Conservation (phyloP, 2,888 invertebrate genomes). For the Nineta flava region DNA sequence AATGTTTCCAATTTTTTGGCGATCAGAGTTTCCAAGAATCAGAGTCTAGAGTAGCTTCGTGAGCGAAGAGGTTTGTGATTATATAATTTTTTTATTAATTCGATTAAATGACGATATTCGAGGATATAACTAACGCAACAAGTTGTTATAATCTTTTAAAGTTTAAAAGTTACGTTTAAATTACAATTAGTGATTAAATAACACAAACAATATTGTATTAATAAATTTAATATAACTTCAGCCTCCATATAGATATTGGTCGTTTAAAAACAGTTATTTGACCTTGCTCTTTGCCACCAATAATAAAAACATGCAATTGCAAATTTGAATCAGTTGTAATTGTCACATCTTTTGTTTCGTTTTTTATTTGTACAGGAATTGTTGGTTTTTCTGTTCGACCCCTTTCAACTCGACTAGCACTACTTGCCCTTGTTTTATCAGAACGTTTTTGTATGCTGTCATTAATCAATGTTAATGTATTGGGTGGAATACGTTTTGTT, state of each 20-base stretch:
- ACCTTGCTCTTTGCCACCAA: constrained; percentile 67
- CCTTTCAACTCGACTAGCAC: constrained; percentile 38
- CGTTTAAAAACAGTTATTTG: constrained; percentile 59
- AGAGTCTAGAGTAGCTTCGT: too few species aligned
- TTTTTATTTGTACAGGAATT: constrained; percentile 16
- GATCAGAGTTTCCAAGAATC: too few species aligned
- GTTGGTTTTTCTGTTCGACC: constrained; percentile 24
- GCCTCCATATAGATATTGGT: constrained; percentile 66
- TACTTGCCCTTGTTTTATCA: constrained; percentile 32
- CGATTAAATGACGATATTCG: too few species aligned
- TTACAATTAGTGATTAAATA: too few species aligned
- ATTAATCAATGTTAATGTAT: constrained; percentile 30
- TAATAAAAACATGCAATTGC: constrained; percentile 46
- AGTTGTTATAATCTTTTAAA: too few species aligned
- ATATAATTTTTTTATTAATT: too few species aligned
- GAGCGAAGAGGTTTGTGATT: too few species aligned
- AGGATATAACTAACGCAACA: too few species aligned
- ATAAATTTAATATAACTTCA: constrained; percentile 32
- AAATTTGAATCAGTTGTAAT: constrained; percentile 22
- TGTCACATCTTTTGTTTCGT: constrained; percentile 13
- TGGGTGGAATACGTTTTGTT: constrained; percentile 24
- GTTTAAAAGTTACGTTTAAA: too few species aligned
- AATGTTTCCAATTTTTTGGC: too few species aligned
- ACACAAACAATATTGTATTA: too few species aligned
- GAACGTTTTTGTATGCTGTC: constrained; percentile 18